A percentile compares a stretch with the other conserved stretches of the same genome.
phyloP scores from a whole-genome alignment of 2,888 invertebrate species.

The Abscondita cerata region DNA sequence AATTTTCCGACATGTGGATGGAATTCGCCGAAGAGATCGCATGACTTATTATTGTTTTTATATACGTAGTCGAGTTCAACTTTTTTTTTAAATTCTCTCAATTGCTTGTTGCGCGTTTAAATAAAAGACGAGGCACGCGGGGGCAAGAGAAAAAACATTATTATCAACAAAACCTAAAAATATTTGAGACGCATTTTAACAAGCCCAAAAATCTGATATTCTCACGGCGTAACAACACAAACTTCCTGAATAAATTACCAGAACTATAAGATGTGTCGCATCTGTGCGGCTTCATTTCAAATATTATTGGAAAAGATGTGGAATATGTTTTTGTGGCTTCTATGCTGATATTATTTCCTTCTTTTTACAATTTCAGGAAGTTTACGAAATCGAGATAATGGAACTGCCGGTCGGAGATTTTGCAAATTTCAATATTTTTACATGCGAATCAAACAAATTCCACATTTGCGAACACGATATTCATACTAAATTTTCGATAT shows the following conservation, averaged over 20 bases:
- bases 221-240: conserved; percentile 20
- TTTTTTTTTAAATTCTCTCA: no score
- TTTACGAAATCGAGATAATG: conserved; percentile 13
- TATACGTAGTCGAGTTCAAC: no score
- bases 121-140: no score
- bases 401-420: conserved; percentile 5
- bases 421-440: conserved; percentile 6
- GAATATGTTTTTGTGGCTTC: conserved; percentile 27
- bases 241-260: conserved; percentile 31
- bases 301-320: conserved; percentile 30
- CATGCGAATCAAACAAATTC: conserved; percentile 1
- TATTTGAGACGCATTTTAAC: conserved; percentile 12
- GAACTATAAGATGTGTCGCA: conserved; percentile 29
- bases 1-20: no score
- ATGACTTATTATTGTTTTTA: no score
- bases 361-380: conserved; percentile 18
- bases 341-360: conserved; percentile 26
- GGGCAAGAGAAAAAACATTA: no score
- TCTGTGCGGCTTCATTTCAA: conserved; percentile 31
- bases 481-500: conserved; percentile 26
- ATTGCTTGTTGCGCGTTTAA: no score
- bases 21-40: no score
- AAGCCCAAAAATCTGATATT: conserved; percentile 20
- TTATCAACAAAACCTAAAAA: no score
- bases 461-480: background rate